Evolutionary conservation across 2,888 invertebrate genomes (phyloP), one percentile per base, ranked within the genome.

Genomic region (Idaea straminata): DNA sequence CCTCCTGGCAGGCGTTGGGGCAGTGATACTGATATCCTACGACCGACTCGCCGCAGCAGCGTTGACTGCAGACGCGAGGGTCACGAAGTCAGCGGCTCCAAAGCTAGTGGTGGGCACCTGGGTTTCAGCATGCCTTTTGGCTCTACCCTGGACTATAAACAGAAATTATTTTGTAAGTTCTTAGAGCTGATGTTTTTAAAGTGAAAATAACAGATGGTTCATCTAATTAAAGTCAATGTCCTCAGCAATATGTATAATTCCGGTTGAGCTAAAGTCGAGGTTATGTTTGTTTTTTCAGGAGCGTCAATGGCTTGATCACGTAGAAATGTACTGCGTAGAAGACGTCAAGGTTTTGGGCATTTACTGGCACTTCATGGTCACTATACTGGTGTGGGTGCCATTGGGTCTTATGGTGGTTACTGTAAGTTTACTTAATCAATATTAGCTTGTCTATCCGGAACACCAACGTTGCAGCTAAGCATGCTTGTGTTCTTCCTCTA

Each of bases 41-140:
- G 97, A 98, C 81, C 94, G 98, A 25, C 89, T 98, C 35, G 96
- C 97, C 4, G 96, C 96, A 6, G 96, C 98, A 59, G 96, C 96
- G 0, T 84, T 96, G 66, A 96, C 96, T 0, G 90, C 94, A 75
- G 96, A 96, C 73, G 95, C 95, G 0, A 94, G 96, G 70, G 85
- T 97, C 62, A 95, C 95, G 0, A 93, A 94, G 62, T 91, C 93
- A 58, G 94, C 93, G 4, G 95, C 96, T 0, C 94, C 95, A 38
- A 93, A 95, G 69, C 92, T 96, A 5, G 95, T 97, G 68, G 78
- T 89, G 0, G 77, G 91, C 2, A 94, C 96, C 3, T 97, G 97
- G 97, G 62, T 96, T 0, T 77, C 93, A 25, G 95, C 96, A 0
- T 82, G 94, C 15, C 79, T 90, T 0, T 83, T 97, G 5, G 95